Conservation (phyloP, 1,140 invertebrate species). For the Zophobas morio region DNA sequence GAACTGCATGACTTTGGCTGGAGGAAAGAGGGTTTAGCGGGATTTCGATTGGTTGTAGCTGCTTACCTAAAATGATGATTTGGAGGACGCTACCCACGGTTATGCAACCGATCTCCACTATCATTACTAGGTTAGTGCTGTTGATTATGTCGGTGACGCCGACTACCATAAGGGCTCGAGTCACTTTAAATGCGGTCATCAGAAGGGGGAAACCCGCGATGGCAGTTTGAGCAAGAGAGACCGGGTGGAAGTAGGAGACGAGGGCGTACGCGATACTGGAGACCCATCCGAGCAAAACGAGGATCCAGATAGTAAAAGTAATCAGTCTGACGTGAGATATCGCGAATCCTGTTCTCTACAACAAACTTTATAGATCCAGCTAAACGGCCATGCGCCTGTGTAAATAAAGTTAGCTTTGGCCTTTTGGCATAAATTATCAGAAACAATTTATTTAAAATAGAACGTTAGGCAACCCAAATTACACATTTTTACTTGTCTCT, state of each 20-base stretch:
- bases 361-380: too few species aligned
- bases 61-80: slow-evolving; percentile 10
- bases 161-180: not conserved
- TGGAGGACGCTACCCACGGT: slow-evolving; percentile 7
- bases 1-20: slow-evolving; percentile 17
- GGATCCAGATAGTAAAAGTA: too few species aligned
- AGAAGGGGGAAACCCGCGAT: not conserved
- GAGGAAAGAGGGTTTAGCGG: not conserved
- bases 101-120: slow-evolving; percentile 11
- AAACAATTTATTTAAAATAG: too few species aligned
- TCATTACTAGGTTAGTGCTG: not conserved
- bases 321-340: too few species aligned
- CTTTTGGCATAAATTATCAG: too few species aligned
- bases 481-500: too few species aligned
- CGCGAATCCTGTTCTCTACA: too few species aligned
- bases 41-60: not conserved
- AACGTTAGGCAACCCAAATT: too few species aligned
- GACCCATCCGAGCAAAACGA: too few species aligned
- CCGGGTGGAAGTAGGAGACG: not conserved
- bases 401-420: too few species aligned
- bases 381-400: too few species aligned
- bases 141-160: not conserved
- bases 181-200: not conserved
- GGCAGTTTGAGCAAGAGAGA: not conserved
- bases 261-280: not conserved